Conservation (phyloP, 1,140 invertebrate species). For the Drosophila setifemur region DNA sequence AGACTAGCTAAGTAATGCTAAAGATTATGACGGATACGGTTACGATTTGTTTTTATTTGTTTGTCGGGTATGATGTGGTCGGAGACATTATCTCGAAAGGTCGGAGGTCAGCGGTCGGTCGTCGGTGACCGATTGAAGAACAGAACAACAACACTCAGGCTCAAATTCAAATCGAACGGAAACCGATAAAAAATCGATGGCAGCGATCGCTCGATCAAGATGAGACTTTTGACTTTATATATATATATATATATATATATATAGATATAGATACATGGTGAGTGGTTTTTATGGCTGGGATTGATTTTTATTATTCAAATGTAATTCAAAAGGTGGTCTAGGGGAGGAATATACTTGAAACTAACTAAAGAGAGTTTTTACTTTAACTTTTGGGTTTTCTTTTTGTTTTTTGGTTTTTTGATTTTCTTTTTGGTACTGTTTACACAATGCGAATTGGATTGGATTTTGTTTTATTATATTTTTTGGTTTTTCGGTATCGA, state of each 20-base stretch:
- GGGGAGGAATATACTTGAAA: conserved; percentile 32
- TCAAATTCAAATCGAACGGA: conserved; percentile 71
- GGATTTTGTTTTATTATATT: conserved; percentile 33
- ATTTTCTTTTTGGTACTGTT: conserved; percentile 12
- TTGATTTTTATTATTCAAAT: conserved; percentile 9
- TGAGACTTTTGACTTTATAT: conserved; percentile 24
- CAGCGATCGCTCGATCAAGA: conserved; percentile 27
- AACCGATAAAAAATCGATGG: conserved; percentile 55
- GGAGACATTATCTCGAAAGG: conserved; percentile 20
- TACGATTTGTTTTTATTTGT: conserved; percentile 38
- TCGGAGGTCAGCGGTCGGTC: conserved; percentile 7
- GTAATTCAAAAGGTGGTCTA: too few species aligned
- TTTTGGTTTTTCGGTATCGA: conserved; percentile 1
- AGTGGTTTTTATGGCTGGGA: conserved; percentile 25
- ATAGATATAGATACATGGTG: conserved; percentile 37
- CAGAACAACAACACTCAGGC: conserved; percentile 71
- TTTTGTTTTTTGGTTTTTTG: conserved; percentile 10
- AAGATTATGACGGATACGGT: conserved; percentile 38
- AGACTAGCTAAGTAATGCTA: conserved; percentile 49
- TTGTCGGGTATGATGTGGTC: conserved; percentile 41
- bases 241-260: neutral
- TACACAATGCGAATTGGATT: conserved; percentile 49
- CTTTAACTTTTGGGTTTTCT: conserved; percentile 40
- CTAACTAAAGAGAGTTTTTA: conserved; percentile 68
- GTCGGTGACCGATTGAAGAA: conserved; percentile 48